Percentiles rank a stretch among this genome's conserved stretches.
phyloP scores from a whole-genome alignment of 2,888 invertebrate genomes.

The Polia nebulosa region DNA sequence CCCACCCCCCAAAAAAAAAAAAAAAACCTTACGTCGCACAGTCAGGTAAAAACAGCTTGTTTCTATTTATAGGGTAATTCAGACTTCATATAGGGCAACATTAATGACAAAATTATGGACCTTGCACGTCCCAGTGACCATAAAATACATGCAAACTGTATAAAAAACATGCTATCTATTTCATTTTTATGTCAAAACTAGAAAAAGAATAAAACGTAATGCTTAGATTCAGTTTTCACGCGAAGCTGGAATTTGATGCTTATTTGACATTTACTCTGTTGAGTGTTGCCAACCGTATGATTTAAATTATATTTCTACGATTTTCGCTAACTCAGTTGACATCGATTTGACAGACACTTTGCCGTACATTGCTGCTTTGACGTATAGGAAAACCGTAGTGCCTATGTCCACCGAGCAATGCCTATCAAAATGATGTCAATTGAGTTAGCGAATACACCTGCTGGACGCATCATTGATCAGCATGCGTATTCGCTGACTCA shows the following conservation, averaged over 20 bases:
- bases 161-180: background rate
- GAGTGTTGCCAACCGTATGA: background rate
- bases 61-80: conserved; percentile 16
- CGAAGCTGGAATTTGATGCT: background rate
- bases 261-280: background rate
- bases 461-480: no score
- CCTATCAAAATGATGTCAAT: no score
- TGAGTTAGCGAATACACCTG: no score
- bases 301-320: background rate
- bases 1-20: no score
- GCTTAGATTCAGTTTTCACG: background rate
- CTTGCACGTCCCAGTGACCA: background rate
- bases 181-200: conserved; percentile 18
- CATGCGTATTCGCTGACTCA: no score
- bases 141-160: no score
- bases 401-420: no score
- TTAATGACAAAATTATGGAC: background rate
- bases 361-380: no score
- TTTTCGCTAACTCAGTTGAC: no score
- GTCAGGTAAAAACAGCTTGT: background rate
- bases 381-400: no score
- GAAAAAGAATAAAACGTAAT: conserved; percentile 2
- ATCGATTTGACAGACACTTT: no score
- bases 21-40: no score
- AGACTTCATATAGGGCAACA: conserved; percentile 15